Evolutionary conservation across 2,888 invertebrate species (phyloP).

Genomic region (Ischnura elegans): DNA sequence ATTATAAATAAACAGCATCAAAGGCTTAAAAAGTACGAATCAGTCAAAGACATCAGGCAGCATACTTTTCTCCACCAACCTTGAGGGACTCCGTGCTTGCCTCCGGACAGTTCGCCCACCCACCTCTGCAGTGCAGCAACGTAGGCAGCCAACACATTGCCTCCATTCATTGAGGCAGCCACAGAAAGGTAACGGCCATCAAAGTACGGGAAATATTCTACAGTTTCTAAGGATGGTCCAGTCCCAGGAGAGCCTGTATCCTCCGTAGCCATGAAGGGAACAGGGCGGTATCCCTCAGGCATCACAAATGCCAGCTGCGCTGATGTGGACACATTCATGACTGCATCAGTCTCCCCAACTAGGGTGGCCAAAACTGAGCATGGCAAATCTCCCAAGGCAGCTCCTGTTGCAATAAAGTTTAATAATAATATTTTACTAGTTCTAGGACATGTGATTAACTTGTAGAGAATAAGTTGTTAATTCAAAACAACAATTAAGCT

Average conservation of each 20-base stretch:
- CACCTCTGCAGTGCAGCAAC: conserved; percentile 90
- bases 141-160: conserved; percentile 89
- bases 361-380: conserved; percentile 90
- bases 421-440: too few species aligned
- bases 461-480: too few species aligned
- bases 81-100: conserved; percentile 86
- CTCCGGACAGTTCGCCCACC: conserved; percentile 83
- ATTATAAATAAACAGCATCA: too few species aligned
- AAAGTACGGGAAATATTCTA: conserved; percentile 90
- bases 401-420: conserved; percentile 77
- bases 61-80: conserved; percentile 77
- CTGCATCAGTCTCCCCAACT: conserved; percentile 83
- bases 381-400: conserved; percentile 90
- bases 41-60: neutral
- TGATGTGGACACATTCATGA: conserved; percentile 92
- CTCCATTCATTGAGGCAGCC: conserved; percentile 92
- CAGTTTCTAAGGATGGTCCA: conserved; percentile 75
- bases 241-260: neutral
- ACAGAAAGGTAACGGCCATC: conserved; percentile 87
- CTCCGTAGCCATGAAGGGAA: neutral
- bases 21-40: too few species aligned
- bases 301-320: conserved; percentile 89
- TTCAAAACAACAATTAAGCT: too few species aligned
- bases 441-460: too few species aligned
- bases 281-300: conserved; percentile 72